phyloP scores from a whole-genome alignment of 2,888 invertebrate species.

The Hofmannophila pseudospretella region DNA sequence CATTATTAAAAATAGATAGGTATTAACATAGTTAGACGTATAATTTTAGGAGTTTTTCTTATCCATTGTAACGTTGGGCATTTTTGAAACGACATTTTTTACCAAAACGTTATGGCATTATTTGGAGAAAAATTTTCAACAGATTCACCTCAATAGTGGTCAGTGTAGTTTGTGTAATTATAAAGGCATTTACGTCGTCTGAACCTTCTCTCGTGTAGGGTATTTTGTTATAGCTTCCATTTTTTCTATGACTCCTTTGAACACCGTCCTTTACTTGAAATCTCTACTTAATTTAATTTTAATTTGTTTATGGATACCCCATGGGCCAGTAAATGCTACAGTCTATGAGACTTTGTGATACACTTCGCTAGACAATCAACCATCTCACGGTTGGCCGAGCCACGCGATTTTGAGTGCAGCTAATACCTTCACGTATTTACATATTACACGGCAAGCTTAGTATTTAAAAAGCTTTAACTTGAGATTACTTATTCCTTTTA shows the following conservation, averaged over 20 bases:
- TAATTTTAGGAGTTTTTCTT: constrained; percentile 31
- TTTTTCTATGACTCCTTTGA: constrained; percentile 37
- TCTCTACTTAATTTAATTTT: constrained; percentile 74
- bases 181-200: constrained; percentile 60
- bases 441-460: constrained; percentile 43
- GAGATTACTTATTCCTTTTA: constrained; percentile 71
- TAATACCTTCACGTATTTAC: constrained; percentile 27
- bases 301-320: constrained; percentile 63
- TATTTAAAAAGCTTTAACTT: constrained; percentile 71
- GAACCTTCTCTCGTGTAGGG: constrained; percentile 36
- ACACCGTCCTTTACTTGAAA: constrained; percentile 70
- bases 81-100: constrained; percentile 38
- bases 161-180: constrained; percentile 54
- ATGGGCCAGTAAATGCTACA: constrained; percentile 70
- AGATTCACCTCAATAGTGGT: constrained; percentile 65
- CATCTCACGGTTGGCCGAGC: constrained; percentile 21
- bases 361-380: constrained; percentile 51
- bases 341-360: constrained; percentile 76
- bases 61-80: constrained; percentile 41
- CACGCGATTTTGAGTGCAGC: constrained; percentile 49
- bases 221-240: constrained; percentile 58
- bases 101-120: constrained; percentile 59
- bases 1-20: constrained; percentile 49
- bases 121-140: constrained; percentile 35
- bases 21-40: constrained; percentile 13